Evolutionary conservation across 2,113 vertebrate genomes (phyloP).

Genomic region (Zosterops lateralis): DNA sequence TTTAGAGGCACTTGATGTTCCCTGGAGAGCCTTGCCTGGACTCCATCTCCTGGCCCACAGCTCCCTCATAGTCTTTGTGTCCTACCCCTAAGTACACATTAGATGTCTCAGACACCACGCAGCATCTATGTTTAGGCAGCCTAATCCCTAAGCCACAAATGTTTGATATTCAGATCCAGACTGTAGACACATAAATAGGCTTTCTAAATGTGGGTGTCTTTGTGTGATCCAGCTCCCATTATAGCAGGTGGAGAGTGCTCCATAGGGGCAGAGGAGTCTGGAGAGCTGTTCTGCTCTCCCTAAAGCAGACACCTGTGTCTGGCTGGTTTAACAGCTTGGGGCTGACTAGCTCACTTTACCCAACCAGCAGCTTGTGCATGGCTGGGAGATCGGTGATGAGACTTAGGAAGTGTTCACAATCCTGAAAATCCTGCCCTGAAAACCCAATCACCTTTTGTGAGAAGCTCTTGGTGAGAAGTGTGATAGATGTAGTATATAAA

Average conservation of each 20-base stretch:
- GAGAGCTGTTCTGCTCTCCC: not conserved
- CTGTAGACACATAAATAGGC: slow-evolving; percentile 46
- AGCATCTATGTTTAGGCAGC: slow-evolving; percentile 37
- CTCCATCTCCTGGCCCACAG: not conserved
- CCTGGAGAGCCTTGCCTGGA: not conserved
- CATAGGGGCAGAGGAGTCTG: not conserved
- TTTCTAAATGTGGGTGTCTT: slow-evolving; percentile 26
- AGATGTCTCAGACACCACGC: slow-evolving; percentile 21
- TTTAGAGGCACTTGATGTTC: not conserved
- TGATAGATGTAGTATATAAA: too few relatives aligned
- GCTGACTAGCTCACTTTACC: not conserved
- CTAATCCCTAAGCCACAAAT: not conserved
- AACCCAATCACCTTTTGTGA: not conserved
- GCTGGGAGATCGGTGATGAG: not conserved
- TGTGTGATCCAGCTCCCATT: not conserved
- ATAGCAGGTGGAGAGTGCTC: not conserved
- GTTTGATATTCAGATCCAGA: slow-evolving; percentile 38
- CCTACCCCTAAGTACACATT: not conserved
- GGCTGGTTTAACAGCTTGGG: not conserved
- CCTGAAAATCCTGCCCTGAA: not conserved
- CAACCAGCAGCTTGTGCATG: not conserved
- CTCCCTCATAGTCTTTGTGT: not conserved
- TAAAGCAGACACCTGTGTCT: not conserved
- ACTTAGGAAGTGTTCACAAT: not conserved
- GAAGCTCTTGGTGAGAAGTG: not conserved